phyloP scores from a whole-genome alignment of 2,888 invertebrate species.

The Melieria picta region DNA sequence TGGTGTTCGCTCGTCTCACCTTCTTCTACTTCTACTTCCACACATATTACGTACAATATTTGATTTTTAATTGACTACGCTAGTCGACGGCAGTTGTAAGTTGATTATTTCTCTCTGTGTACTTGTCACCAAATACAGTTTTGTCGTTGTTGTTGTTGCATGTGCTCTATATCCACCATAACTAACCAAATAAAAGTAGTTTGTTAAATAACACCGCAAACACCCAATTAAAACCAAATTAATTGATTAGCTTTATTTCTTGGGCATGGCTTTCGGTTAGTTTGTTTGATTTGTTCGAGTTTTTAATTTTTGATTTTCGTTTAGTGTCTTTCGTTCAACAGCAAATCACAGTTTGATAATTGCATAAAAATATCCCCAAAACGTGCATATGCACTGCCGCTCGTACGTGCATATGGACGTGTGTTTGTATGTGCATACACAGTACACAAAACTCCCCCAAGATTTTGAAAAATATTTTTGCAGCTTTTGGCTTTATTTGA shows the following conservation, averaged over 20 bases:
- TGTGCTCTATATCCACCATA: background rate
- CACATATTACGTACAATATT: conserved; percentile 26
- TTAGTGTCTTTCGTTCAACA: conserved; percentile 42
- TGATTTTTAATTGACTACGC: conserved; percentile 25
- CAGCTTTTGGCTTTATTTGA: conserved; percentile 2
- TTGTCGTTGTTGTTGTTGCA: background rate
- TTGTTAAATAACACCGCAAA: conserved; percentile 16
- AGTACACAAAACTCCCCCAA: background rate
- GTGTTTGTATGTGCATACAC: background rate
- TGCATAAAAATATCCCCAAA: conserved; percentile 10
- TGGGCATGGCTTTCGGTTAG: conserved; percentile 20
- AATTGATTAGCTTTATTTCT: conserved; percentile 34
- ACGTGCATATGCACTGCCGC: background rate
- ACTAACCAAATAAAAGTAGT: background rate
- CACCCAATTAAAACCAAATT: conserved; percentile 11
- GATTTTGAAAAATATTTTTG: background rate
- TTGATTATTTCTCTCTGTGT: conserved; percentile 39
- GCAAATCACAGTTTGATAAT: conserved; percentile 63
- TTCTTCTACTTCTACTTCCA: conserved; percentile 30
- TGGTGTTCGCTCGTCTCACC: conserved; percentile 19
- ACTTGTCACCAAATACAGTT: background rate
- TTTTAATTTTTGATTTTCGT: conserved; percentile 33
- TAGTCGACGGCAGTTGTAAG: conserved; percentile 62
- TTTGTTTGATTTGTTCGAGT: conserved; percentile 14
- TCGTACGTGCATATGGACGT: background rate